Evolutionary conservation across 2,888 invertebrate genomes (phyloP).

Genomic region (Drosophila neotestacea): DNA sequence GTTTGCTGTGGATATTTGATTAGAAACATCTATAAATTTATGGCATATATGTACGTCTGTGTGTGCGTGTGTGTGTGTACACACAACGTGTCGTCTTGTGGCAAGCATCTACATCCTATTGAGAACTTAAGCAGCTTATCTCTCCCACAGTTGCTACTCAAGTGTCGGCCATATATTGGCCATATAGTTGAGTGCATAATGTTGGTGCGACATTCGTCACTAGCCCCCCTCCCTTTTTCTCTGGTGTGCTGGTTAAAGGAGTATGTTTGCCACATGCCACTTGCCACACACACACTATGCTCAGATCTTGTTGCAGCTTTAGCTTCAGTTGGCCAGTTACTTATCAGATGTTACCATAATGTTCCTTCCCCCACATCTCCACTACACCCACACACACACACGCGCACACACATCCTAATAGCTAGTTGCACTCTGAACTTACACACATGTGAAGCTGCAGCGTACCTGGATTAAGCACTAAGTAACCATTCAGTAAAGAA

Average conservation of each 20-base stretch:
- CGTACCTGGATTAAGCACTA: constrained; percentile 9
- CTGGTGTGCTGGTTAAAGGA: neutral
- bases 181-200: constrained; percentile 50
- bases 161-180: constrained; percentile 52
- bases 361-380: constrained; percentile 2
- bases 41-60: constrained; percentile 16
- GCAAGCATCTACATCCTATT: constrained; percentile 20
- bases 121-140: constrained; percentile 47
- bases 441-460: neutral
- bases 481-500: neutral
- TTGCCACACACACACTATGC: constrained; percentile 4
- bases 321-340: constrained; percentile 18
- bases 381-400: no score
- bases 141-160: constrained; percentile 20
- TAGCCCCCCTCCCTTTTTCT: neutral
- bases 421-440: constrained; percentile 8
- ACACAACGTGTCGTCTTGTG: constrained; percentile 29
- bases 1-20: constrained; percentile 65
- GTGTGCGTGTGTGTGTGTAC: neutral
- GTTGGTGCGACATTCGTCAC: constrained; percentile 55
- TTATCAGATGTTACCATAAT: constrained; percentile 19
- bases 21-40: constrained; percentile 63
- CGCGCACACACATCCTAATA: no score
- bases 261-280: constrained; percentile 12
- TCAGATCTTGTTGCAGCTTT: constrained; percentile 1